phyloP scores from a whole-genome alignment of 2,113 vertebrate species.

The Calypte anna region DNA sequence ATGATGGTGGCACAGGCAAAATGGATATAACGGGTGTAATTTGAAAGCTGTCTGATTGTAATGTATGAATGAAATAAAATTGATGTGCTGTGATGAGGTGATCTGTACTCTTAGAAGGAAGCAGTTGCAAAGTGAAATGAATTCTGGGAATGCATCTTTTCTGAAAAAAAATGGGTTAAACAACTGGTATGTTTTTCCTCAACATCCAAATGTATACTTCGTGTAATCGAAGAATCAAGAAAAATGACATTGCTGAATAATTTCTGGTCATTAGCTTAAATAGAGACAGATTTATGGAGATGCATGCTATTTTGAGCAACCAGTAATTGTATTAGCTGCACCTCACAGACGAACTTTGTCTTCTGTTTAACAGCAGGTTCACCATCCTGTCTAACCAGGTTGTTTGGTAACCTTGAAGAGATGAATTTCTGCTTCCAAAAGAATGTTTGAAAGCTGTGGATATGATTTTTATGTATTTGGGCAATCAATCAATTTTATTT shows the following conservation, averaged over 20 bases:
- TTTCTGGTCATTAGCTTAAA: not conserved
- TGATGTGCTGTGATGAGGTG: not conserved
- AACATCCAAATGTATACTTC: not conserved
- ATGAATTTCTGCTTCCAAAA: constrained; percentile 51
- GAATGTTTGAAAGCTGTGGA: constrained; percentile 48
- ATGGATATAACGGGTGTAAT: not conserved
- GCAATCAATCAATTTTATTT: constrained; percentile 58
- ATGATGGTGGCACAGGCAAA: not conserved
- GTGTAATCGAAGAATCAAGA: not conserved
- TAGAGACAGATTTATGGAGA: not conserved
- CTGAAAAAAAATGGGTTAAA: not conserved
- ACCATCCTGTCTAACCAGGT: constrained; percentile 13
- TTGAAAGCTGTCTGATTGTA: not conserved
- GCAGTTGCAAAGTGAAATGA: not conserved
- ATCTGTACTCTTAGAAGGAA: not conserved
- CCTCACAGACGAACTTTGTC: not conserved
- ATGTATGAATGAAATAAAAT: not conserved
- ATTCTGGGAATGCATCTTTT: not conserved
- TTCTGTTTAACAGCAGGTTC: not conserved
- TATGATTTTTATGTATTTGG: constrained; percentile 38
- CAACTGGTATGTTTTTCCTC: not conserved
- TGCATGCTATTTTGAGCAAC: not conserved
- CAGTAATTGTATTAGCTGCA: not conserved
- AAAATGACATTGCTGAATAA: not conserved
- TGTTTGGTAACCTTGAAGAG: constrained; percentile 22